Conservation (phyloP, 2,888 invertebrate species). For the Sinopyrophorus schimmeli region DNA sequence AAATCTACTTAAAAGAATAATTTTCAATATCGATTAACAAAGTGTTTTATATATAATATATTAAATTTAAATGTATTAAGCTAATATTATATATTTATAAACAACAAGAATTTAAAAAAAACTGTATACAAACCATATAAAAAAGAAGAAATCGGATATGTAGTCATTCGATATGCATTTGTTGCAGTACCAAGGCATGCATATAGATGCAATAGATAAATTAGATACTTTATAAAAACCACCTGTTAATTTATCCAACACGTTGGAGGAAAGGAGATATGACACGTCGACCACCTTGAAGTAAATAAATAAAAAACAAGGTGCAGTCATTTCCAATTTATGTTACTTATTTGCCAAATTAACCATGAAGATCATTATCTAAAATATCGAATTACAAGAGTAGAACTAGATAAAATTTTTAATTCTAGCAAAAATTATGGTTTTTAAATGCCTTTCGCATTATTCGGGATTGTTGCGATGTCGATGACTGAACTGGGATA, state of each 20-base stretch:
- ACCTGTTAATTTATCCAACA: conserved; percentile 38
- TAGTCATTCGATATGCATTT: conserved; percentile 38
- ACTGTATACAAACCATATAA: conserved; percentile 20
- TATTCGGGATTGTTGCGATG: conserved; percentile 14
- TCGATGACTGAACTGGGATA: conserved; percentile 16
- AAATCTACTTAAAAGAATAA: no score
- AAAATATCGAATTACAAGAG: conserved; percentile 20
- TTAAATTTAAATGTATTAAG: no score
- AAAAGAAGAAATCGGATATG: conserved; percentile 23
- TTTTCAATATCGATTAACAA: no score
- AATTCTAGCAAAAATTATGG: not conserved
- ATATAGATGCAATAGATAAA: conserved; percentile 40
- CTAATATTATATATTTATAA: no score
- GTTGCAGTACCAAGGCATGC: conserved; percentile 40
- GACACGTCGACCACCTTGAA: conserved; percentile 40
- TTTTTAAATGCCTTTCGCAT: not conserved
- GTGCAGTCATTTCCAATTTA: conserved; percentile 40
- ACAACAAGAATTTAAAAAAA: conserved; percentile 21
- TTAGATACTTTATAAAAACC: conserved; percentile 41
- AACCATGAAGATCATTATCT: conserved; percentile 39
- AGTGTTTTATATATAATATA: no score
- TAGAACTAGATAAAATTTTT: not conserved
- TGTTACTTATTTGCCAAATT: conserved; percentile 43
- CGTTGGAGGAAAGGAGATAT: conserved; percentile 34
- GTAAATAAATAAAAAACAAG: conserved; percentile 31